These are phyloP conservation scores for Hartigia nigra DNA, from an alignment of 2,888 invertebrate species.

Conservation along the genomic window DNA sequence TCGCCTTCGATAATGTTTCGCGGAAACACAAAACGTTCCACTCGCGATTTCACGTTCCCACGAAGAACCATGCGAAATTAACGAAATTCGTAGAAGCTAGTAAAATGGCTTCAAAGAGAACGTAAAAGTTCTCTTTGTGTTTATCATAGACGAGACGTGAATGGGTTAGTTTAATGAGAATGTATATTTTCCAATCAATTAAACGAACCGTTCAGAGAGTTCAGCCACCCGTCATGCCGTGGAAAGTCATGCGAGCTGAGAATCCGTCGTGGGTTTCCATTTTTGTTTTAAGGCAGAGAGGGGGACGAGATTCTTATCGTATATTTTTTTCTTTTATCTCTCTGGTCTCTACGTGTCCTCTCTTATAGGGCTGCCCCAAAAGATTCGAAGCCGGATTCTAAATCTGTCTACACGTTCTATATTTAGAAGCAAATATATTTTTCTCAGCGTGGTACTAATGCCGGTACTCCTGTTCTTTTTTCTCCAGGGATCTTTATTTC, in stretches of 20 bases:
- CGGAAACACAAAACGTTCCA: not conserved
- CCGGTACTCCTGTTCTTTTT: conserved; percentile 19
- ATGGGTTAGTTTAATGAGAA: not conserved
- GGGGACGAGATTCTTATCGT: not conserved
- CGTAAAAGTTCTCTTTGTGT: not conserved
- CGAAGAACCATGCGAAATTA: not conserved
- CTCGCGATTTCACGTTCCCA: not conserved
- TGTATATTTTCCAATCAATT: not conserved
- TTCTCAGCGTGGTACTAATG: conserved; percentile 27
- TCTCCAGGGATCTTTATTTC: conserved; percentile 26
- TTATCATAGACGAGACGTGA: not conserved
- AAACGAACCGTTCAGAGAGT: not conserved
- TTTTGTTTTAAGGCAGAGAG: not conserved
- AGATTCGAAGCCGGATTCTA: conserved; percentile 45
- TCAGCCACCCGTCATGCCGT: not conserved
- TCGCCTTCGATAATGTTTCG: not conserved
- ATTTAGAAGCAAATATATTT: conserved; percentile 51
- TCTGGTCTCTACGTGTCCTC: conserved; percentile 5
- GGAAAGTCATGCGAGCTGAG: not conserved
- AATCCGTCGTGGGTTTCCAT: not conserved
- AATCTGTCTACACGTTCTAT: conserved; percentile 50
- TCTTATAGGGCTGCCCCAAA: conserved; percentile 24
- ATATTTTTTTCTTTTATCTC: not conserved
- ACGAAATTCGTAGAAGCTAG: not conserved
- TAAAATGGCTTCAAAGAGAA: not conserved